Base-by-base conservation (phyloP, 2,888 invertebrate species). In the Azorinus chamasolen region DNA sequence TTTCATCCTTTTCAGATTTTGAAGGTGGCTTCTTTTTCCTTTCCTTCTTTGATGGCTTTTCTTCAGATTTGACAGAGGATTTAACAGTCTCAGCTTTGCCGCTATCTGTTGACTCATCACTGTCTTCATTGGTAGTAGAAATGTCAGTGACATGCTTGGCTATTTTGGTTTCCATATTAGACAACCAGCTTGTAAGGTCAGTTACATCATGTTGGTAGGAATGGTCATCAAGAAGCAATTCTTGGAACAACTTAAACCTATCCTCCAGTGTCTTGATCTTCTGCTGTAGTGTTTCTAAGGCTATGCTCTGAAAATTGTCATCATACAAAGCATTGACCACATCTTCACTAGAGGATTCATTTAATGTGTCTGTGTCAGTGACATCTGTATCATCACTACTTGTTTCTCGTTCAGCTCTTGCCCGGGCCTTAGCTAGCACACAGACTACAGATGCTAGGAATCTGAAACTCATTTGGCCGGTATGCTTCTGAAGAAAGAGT, bases 251-350 rank as follows among this genome's bases (percentile, higher is more conserved):
- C 45, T 71, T 76, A 37, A 87, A 82, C 18, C 79, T 74, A 25
- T 86, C 86, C 53, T 87, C 87, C n/a, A 86, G 58, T 0, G 50
- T 61, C 4, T 39, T 50, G 16, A 86, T 45, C 53, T 66, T 79
- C 18, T 76, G 37, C 14, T 64, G 32, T 16, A 86, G 39, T 2
- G 48, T 27, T 20, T 66, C 53, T 5, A 83, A 39, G 16, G 72
- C 76, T 32, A 65, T 65, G 24, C 53, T 41, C 32, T 32, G 32
- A 32, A 32, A 32, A 6, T 32, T 32, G 32, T 10, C 32, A 32
- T 32, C 32, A 32, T 32, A 32, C 10, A 32, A 32, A n/a, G 54
- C 53, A 32, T 37, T 48, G 0, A 79, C 4, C 8, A 71, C 25
- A 32, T 74, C 78, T 27, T 79, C 78, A 57, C 66, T 66, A 10